A percentile compares a stretch with the other conserved stretches of the same genome.
Conservation (phyloP, 2,888 invertebrate genomes). For the Meganola albula region DNA sequence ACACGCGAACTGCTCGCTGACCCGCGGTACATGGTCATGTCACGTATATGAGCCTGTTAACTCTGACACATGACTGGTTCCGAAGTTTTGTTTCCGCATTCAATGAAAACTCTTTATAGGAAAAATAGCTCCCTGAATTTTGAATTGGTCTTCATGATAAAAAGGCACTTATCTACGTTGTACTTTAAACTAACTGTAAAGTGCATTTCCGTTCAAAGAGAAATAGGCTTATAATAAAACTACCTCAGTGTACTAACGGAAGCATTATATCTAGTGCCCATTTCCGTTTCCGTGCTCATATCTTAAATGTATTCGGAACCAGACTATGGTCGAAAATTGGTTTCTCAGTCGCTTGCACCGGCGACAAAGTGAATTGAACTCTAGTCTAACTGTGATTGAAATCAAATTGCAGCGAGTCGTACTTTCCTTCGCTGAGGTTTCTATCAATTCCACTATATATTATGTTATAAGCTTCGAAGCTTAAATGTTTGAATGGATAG, state of each 20-base stretch:
- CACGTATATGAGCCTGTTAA: constrained; percentile 58
- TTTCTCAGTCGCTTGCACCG: constrained; percentile 13
- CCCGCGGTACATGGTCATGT: constrained; percentile 76
- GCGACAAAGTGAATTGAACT: constrained; percentile 30
- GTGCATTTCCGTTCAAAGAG: background rate
- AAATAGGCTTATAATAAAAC: no score
- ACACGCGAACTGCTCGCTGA: constrained; percentile 80
- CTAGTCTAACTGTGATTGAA: constrained; percentile 30
- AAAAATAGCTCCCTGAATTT: no score
- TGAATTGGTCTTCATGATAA: no score
- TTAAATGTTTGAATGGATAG: constrained; percentile 40
- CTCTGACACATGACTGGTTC: constrained; percentile 34
- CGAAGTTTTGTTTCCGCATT: no score
- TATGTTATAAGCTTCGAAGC: constrained; percentile 38
- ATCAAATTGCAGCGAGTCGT: constrained; percentile 24
- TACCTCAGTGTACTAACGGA: no score
- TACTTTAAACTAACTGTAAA: no score
- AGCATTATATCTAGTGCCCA: constrained; percentile 14
- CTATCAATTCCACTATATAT: constrained; percentile 31
- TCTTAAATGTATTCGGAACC: constrained; percentile 26
- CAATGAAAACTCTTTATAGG: no score
- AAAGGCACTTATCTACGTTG: no score
- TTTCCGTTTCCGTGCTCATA: constrained; percentile 20
- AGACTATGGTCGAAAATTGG: constrained; percentile 36
- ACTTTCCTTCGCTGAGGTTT: constrained; percentile 25